A percentile compares a stretch with the other conserved stretches of the same genome.
Conservation (phyloP, 1,140 invertebrate genomes). For the Lordiphosa mommai region DNA sequence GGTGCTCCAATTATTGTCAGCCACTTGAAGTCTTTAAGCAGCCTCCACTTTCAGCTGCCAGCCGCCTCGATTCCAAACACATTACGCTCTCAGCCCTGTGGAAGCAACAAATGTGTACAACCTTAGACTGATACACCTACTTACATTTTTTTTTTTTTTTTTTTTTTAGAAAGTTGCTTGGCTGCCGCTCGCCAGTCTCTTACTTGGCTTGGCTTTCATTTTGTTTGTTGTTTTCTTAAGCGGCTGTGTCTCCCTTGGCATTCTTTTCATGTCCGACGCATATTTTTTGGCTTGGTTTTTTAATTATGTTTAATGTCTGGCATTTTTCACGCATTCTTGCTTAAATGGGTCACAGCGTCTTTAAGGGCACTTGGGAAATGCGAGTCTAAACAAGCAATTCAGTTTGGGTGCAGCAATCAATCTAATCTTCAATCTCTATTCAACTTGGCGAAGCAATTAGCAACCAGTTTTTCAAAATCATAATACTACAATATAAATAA, state of each 20-base stretch:
- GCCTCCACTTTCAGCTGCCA: slow-evolving; percentile 25
- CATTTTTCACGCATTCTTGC: slow-evolving; percentile 20
- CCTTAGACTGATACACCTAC: slow-evolving; percentile 73
- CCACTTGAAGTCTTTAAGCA: slow-evolving; percentile 51
- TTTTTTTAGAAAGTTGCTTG: slow-evolving; percentile 71
- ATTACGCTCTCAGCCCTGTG: slow-evolving; percentile 52
- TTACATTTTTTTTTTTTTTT: slow-evolving; percentile 49
- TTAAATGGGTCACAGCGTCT: slow-evolving; percentile 31
- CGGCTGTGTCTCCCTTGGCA: slow-evolving; percentile 21
- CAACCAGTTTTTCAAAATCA: slow-evolving; percentile 54
- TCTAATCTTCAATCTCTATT: slow-evolving; percentile 30
- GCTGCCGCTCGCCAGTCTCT: slow-evolving; percentile 33
- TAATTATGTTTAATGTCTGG: slow-evolving; percentile 52
- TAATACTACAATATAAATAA: slow-evolving; percentile 28
- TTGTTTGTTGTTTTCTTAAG: slow-evolving; percentile 39
- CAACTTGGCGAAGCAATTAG: slow-evolving; percentile 45
- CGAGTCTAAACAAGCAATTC: neutral
- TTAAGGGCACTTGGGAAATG: slow-evolving; percentile 32
- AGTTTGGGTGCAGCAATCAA: slow-evolving; percentile 16
- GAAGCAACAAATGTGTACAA: slow-evolving; percentile 14
- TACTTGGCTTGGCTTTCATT: slow-evolving; percentile 55
- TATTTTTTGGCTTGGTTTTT: slow-evolving; percentile 35
- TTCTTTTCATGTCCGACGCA: slow-evolving; percentile 45
- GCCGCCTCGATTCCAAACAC: slow-evolving; percentile 43
- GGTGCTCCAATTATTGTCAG: slow-evolving; percentile 56